These are phyloP conservation scores for Zosterops japonicus DNA, from an alignment of 2,113 vertebrate genomes.

Conservation along the genomic window DNA sequence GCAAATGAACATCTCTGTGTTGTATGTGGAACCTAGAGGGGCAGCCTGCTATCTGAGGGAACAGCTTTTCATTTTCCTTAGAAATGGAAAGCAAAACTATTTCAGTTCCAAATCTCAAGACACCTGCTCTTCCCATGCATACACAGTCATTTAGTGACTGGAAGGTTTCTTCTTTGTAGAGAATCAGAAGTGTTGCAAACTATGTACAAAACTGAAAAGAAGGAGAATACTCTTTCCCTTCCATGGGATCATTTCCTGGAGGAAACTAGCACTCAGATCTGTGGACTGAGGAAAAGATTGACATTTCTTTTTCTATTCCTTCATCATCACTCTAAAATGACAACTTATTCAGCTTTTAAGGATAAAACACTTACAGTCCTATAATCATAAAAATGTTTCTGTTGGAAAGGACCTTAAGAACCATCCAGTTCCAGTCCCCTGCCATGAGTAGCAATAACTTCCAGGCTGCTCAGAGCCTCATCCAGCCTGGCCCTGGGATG, in stretches of 20 bases:
- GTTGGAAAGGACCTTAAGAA: background rate
- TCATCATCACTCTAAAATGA: background rate
- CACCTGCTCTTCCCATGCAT: fast-evolving
- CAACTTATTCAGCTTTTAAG: background rate
- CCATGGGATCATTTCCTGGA: background rate
- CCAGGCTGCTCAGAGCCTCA: background rate
- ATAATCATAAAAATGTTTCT: fast-evolving
- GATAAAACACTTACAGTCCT: background rate
- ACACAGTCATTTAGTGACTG: background rate
- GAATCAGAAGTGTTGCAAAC: background rate
- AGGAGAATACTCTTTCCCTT: background rate
- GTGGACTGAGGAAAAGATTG: background rate
- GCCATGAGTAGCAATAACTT: no score
- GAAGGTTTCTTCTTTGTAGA: background rate
- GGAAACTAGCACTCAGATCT: background rate
- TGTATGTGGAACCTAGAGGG: background rate
- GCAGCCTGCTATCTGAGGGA: background rate
- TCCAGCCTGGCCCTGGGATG: no score
- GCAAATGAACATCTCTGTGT: background rate
- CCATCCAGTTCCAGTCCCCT: fast-evolving
- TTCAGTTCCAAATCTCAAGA: background rate
- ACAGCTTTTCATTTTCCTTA: background rate
- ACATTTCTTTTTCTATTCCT: background rate
- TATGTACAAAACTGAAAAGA: background rate
- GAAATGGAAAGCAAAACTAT: background rate